Base-by-base conservation (phyloP, 2,113 vertebrate species). In the Brachionichthys hirsutus region DNA sequence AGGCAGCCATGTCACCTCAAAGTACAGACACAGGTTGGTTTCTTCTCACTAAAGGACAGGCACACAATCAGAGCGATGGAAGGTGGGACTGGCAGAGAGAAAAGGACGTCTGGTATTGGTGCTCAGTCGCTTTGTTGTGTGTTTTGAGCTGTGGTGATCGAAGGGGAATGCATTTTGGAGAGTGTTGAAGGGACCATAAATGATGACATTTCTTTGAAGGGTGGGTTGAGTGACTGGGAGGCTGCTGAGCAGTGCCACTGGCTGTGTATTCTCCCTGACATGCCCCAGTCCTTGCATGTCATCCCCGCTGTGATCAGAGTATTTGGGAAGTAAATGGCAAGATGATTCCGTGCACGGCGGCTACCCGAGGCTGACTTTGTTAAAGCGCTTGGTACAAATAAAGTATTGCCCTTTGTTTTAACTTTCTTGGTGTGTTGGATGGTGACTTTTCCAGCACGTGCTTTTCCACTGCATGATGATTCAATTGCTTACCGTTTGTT, bases 151-250 rank as follows among this genome's bases (percentile, higher is more conserved):
- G 81, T 78, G 62, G 68, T 81, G 85, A 86, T 87, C 84, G 84
- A 86, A 84, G 82, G 5, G 64, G 81, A 82, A 85, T 84, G 77
- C 73, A 78, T 80, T 86, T 82, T 76, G 74, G 70, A 78, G 77
- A 81, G 87, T 83, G 87, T 84, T 83, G 78, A 87, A 87, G 87
- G 77, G 59, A 81, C 58, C 83, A 89, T 90, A 90, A 89, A 89
- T 85, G 84, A 81, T 91, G 90, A 89, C 91, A 90, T 91, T 92
- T 90, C 89, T 90, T 91, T 91, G 89, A 92, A 91, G 89, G 75
- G 60, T 76, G 78, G 72, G 76, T 84, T 89, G 85, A 89, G 81
- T 67, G 80, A 83, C 62, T 84, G 84, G 75, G 82, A 59, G 73
- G 76, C 65, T 80, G 76, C 86, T 82, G 87, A 88, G 87, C 84